phyloP scores from a whole-genome alignment of 2,888 invertebrate genomes.

The Ichneumoninae sp. region DNA sequence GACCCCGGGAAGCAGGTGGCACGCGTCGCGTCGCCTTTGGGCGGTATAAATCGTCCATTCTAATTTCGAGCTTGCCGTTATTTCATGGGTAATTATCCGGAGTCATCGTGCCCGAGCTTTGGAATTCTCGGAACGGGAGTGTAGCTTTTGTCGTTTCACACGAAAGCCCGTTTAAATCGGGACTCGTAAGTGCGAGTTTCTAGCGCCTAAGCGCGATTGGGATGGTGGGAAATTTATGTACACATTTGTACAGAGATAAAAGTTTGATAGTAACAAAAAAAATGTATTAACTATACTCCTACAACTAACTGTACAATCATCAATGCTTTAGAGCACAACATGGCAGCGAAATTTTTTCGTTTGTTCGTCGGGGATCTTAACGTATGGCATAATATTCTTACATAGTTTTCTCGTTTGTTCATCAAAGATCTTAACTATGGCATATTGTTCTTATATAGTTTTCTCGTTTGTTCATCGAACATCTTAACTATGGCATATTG shows the following conservation, averaged over 20 bases:
- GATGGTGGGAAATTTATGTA: neutral
- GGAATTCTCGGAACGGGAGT: constrained; percentile 4
- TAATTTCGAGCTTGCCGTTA: constrained; percentile 30
- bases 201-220: neutral
- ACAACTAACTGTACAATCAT: constrained; percentile 47
- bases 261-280: constrained; percentile 4
- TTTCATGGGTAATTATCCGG: constrained; percentile 9
- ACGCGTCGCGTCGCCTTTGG: neutral
- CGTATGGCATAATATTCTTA: neutral
- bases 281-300: constrained; percentile 27
- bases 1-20: neutral
- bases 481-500: too few species aligned
- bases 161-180: constrained; percentile 12
- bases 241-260: neutral
- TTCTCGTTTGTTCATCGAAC: too few species aligned
- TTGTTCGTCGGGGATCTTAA: too few species aligned
- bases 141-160: constrained; percentile 12
- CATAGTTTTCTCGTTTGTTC: too few species aligned
- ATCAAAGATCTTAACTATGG: too few species aligned
- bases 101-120: constrained; percentile 3
- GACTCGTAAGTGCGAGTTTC: neutral
- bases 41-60: constrained; percentile 15
- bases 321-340: neutral
- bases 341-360: neutral
- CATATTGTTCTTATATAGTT: neutral